phyloP scores from a whole-genome alignment of 2,113 vertebrate species.

The Callospermophilus lateralis region DNA sequence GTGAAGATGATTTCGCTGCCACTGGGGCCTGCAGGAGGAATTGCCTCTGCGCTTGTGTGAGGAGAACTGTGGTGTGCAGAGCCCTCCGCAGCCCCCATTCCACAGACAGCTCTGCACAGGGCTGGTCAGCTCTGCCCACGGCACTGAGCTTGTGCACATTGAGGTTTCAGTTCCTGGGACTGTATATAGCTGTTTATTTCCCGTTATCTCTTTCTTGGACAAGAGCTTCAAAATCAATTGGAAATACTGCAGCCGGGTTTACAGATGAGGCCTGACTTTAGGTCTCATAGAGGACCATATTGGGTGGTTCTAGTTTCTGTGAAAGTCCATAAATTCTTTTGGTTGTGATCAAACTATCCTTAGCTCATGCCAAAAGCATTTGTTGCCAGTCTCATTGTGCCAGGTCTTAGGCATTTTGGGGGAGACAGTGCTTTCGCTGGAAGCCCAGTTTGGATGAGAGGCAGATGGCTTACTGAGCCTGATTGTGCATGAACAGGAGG shows the following conservation, averaged over 20 bases:
- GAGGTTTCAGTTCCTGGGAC: constrained; percentile 15
- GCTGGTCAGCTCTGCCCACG: background rate
- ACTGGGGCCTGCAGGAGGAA: background rate
- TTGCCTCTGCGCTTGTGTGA: background rate
- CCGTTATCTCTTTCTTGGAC: constrained; percentile 44
- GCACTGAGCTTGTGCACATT: constrained; percentile 11
- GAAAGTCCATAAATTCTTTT: background rate
- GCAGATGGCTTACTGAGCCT: background rate
- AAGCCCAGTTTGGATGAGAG: background rate
- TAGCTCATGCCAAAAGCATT: background rate
- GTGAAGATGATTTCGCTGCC: background rate
- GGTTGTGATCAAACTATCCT: constrained; percentile 63
- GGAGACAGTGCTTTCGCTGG: background rate
- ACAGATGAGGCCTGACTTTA: background rate
- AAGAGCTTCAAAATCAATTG: background rate
- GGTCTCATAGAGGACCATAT: background rate
- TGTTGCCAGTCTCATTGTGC: background rate
- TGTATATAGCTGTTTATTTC: background rate
- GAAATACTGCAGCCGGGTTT: background rate
- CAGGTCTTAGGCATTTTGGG: background rate
- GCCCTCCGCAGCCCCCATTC: background rate
- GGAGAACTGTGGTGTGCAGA: background rate
- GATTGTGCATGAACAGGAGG: background rate
- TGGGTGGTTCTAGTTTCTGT: background rate
- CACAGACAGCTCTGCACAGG: background rate